Percentiles rank a stretch among this genome's conserved stretches.
These are phyloP conservation scores for Erethizon dorsatum DNA, from an alignment of 2,797 vertebrate genomes.

Conservation along the genomic window DNA sequence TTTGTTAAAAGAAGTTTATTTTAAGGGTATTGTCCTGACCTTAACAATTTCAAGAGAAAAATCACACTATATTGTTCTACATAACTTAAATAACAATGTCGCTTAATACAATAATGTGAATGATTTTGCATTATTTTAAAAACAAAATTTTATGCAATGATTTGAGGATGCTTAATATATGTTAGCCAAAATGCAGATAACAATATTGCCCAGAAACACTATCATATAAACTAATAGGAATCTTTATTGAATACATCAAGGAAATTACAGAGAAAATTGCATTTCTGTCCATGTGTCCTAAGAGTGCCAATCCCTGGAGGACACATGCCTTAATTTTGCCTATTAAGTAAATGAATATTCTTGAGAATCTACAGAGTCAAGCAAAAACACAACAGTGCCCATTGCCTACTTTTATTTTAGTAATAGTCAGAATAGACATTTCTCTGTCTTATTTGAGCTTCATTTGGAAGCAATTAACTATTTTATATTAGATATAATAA, in stretches of 20 bases:
- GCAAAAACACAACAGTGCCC: constrained; percentile 53
- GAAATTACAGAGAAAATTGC: constrained; percentile 76
- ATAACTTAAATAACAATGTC: constrained; percentile 15
- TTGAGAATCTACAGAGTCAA: constrained; percentile 77
- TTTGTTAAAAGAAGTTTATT: constrained; percentile 43
- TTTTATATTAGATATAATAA: constrained; percentile 77
- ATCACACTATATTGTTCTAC: not conserved
- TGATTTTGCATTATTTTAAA: constrained; percentile 61
- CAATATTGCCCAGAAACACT: constrained; percentile 51
- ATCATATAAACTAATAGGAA: not conserved
- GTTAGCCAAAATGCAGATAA: not conserved
- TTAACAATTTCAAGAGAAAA: constrained; percentile 62
- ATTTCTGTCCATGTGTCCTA: constrained; percentile 72
- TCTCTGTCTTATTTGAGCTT: constrained; percentile 72
- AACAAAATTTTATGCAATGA: not conserved
- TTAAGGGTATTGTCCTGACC: not conserved
- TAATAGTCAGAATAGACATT: constrained; percentile 30
- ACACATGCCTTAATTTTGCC: constrained; percentile 73
- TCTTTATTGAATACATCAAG: constrained; percentile 77
- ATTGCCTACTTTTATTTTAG: constrained; percentile 69
- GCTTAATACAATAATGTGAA: constrained; percentile 58
- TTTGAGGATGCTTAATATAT: constrained; percentile 59
- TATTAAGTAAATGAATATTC: constrained; percentile 83
- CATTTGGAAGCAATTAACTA: constrained; percentile 82
- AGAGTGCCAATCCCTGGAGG: constrained; percentile 68